These are phyloP conservation scores for Notiomystis cincta DNA, from an alignment of 2,113 vertebrate genomes.

Conservation along the genomic window DNA sequence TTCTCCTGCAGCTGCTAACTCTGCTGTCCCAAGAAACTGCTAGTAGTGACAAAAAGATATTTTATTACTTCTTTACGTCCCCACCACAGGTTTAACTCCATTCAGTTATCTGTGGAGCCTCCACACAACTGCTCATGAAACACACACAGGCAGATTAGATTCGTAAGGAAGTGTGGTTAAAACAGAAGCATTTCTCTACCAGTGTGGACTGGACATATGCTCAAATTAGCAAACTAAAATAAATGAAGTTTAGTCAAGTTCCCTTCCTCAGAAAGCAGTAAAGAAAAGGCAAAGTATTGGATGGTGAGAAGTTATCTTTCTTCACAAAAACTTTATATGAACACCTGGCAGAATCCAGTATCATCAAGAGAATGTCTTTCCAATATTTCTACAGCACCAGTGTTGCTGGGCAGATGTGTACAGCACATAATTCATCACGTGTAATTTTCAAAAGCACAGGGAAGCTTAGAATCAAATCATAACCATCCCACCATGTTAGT, in stretches of 20 bases:
- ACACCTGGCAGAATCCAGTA: neutral
- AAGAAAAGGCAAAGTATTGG: neutral
- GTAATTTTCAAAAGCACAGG: neutral
- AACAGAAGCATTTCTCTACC: neutral
- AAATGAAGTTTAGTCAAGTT: neutral
- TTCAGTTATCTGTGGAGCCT: neutral
- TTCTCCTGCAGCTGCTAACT: neutral
- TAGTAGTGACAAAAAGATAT: neutral
- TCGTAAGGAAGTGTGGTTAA: neutral
- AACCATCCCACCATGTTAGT: neutral
- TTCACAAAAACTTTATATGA: neutral
- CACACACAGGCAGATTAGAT: neutral
- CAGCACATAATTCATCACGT: neutral
- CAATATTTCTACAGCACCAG: neutral
- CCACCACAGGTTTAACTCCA: neutral
- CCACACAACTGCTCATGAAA: neutral
- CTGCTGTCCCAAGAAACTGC: neutral
- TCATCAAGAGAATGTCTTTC: neutral
- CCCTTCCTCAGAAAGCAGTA: neutral
- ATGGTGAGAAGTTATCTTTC: neutral
- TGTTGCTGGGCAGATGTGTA: neutral
- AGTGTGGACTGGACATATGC: neutral
- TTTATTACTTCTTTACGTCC: neutral
- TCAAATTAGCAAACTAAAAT: neutral
- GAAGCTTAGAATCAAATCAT: neutral